Conservation (phyloP, 1,140 invertebrate genomes). For the Euura saliciscinereae region DNA sequence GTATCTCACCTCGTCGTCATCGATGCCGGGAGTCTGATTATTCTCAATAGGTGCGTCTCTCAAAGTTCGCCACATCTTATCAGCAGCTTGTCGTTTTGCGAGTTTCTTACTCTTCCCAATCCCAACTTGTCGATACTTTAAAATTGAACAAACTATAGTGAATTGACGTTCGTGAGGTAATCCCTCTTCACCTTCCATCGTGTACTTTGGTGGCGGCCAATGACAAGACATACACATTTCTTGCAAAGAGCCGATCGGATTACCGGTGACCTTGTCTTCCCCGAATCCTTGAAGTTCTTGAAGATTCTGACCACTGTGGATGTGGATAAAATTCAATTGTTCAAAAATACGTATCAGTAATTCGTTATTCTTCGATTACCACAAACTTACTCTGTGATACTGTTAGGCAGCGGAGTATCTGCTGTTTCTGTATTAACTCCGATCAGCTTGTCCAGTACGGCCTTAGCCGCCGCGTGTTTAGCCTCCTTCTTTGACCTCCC, state of each 20-base stretch:
- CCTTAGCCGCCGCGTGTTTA: constrained; percentile 92
- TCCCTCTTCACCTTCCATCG: constrained; percentile 88
- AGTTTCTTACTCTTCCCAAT: constrained; percentile 95
- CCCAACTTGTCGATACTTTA: constrained; percentile 82
- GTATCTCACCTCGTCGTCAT: constrained; percentile 66
- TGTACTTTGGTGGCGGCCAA: constrained; percentile 92
- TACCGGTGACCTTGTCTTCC: constrained; percentile 78
- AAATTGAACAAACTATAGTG: constrained; percentile 87
- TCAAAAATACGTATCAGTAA: neutral
- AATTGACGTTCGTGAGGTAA: constrained; percentile 92
- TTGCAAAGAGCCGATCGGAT: constrained; percentile 94
- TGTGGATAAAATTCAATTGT: constrained; percentile 11
- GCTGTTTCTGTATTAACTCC: constrained; percentile 53
- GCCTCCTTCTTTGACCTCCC: constrained; percentile 97
- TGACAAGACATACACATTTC: constrained; percentile 95
- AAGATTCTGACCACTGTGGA: constrained; percentile 45
- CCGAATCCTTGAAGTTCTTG: constrained; percentile 53
- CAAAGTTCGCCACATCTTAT: constrained; percentile 88
- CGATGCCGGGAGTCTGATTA: constrained; percentile 59
- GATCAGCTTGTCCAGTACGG: constrained; percentile 77
- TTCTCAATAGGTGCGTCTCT: constrained; percentile 76
- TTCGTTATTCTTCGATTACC: neutral
- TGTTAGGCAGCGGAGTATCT: constrained; percentile 51
- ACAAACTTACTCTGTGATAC: constrained; percentile 50
- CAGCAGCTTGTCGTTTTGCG: constrained; percentile 91